Evolutionary conservation across 1,140 invertebrate genomes (phyloP).

Genomic region (Drosophila hydei): DNA sequence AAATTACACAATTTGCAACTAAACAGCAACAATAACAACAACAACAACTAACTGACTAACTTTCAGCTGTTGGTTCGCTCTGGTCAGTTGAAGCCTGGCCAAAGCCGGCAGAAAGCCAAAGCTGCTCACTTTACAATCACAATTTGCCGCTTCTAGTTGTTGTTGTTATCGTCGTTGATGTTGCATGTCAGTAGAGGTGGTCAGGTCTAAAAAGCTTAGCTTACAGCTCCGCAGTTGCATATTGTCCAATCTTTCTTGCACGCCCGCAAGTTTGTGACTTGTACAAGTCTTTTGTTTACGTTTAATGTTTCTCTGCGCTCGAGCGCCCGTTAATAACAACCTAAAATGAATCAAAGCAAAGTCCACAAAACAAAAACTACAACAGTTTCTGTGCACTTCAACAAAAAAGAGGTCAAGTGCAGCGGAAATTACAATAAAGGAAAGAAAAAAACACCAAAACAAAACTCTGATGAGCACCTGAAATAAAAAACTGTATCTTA

Average conservation of each 20-base stretch:
- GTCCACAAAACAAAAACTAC: slow-evolving; percentile 26
- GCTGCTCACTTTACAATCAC: slow-evolving; percentile 43
- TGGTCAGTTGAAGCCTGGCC: slow-evolving; percentile 54
- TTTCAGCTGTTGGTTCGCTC: slow-evolving; percentile 39
- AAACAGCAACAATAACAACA: slow-evolving; percentile 15
- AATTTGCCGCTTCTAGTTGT: slow-evolving; percentile 11
- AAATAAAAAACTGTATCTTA: slow-evolving; percentile 16
- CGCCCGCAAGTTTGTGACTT: slow-evolving; percentile 66
- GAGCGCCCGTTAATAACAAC: slow-evolving; percentile 42
- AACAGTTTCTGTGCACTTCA: slow-evolving; percentile 15
- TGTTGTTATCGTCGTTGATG: slow-evolving; percentile 17
- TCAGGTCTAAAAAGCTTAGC: slow-evolving; percentile 10
- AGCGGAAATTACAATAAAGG: slow-evolving; percentile 44
- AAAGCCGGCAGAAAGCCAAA: slow-evolving; percentile 48
- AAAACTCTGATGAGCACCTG: slow-evolving; percentile 26
- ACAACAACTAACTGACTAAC: slow-evolving; percentile 43
- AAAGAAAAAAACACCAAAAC: not conserved
- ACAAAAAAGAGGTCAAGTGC: slow-evolving; percentile 69
- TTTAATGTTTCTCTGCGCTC: slow-evolving; percentile 26
- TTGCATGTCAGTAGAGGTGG: slow-evolving; percentile 45
- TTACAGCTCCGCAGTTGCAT: slow-evolving; percentile 4
- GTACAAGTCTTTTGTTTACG: slow-evolving; percentile 70
- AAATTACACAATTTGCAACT: slow-evolving; percentile 35
- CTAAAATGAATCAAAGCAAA: slow-evolving; percentile 19
- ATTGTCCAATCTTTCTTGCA: slow-evolving; percentile 19